Evolutionary conservation across 2,113 vertebrate genomes (phyloP).

Genomic region (Alligator mississippiensis): DNA sequence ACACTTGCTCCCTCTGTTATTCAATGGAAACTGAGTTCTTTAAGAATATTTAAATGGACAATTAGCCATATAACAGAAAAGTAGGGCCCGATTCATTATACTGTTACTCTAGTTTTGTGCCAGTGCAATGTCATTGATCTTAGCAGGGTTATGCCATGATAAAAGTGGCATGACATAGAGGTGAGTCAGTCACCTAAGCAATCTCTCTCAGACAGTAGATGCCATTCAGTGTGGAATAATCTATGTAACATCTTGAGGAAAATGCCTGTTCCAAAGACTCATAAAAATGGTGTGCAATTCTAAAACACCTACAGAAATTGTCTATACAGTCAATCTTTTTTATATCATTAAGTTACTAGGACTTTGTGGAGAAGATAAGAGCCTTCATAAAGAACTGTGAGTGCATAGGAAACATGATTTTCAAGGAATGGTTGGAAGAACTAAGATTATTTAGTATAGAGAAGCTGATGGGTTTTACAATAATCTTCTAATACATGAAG

Average conservation of each 20-base stretch:
- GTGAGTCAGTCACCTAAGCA: neutral
- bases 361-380: neutral
- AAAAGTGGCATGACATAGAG: neutral
- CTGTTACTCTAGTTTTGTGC: neutral
- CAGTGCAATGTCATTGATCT: neutral
- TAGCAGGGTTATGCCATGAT: neutral
- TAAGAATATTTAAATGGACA: neutral
- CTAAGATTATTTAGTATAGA: too few species aligned
- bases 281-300: neutral
- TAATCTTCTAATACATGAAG: too few species aligned
- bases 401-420: too few species aligned
- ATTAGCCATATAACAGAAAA: neutral
- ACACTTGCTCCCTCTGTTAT: rapidly evolving
- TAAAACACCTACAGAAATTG: neutral
- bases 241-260: neutral
- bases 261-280: neutral
- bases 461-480: too few species aligned
- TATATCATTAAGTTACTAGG: neutral
- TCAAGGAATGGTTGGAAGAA: too few species aligned
- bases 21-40: neutral
- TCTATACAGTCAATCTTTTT: neutral
- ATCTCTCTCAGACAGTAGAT: neutral
- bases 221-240: neutral
- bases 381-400: neutral
- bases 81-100: rapidly evolving